Evolutionary conservation across 2,888 invertebrate genomes (phyloP).

Genomic region (Acanthacorydalis orientalis): DNA sequence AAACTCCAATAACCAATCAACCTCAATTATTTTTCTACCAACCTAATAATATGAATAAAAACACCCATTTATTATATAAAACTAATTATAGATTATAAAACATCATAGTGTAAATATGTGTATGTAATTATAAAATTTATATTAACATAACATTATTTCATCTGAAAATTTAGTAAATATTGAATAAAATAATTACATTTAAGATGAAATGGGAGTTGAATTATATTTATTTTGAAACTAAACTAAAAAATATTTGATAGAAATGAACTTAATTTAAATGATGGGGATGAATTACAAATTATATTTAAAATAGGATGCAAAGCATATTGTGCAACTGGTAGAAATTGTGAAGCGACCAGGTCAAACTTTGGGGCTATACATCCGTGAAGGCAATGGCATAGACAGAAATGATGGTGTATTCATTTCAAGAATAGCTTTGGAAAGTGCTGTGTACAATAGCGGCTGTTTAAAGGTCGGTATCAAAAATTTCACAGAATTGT

Average conservation of each 20-base stretch:
- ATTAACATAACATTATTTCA: no score
- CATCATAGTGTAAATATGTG: no score
- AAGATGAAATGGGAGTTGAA: no score
- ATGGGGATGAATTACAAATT: background rate
- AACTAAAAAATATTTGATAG: background rate
- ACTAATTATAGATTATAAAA: no score
- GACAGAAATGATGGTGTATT: conserved; percentile 93
- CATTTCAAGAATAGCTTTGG: conserved; percentile 89
- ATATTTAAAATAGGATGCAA: conserved; percentile 37
- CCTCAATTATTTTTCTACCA: no score
- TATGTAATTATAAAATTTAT: no score
- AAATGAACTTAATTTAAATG: no score
- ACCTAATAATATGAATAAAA: no score
- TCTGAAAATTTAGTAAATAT: no score
- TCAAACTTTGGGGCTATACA: conserved; percentile 93
- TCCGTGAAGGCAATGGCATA: conserved; percentile 97
- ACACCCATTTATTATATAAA: no score
- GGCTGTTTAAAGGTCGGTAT: conserved; percentile 68
- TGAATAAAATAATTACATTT: no score
- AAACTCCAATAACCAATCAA: no score
- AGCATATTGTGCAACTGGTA: conserved; percentile 75
- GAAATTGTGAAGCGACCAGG: conserved; percentile 99
- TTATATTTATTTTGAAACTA: background rate
- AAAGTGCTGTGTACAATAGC: conserved; percentile 93
- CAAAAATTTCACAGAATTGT: background rate